Percentiles rank a stretch among this genome's conserved stretches.
Evolutionary conservation across 1,140 invertebrate species (phyloP).

Genomic region (Drosophila neocordata): DNA sequence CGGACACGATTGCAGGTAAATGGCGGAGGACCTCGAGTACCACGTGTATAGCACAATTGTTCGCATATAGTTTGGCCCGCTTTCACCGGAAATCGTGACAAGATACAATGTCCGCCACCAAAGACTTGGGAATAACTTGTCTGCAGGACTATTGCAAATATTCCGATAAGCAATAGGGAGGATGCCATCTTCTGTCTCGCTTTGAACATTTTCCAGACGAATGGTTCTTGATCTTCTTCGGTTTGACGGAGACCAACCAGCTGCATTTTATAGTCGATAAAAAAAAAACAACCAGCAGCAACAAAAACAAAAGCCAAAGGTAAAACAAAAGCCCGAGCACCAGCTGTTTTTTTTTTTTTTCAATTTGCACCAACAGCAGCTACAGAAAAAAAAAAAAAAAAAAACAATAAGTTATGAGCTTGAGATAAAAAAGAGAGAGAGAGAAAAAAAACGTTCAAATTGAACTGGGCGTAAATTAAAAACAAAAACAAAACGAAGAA

Average conservation of each 20-base stretch:
- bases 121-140: constrained; percentile 15
- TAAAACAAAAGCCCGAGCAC: constrained; percentile 29
- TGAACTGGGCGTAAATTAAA: constrained; percentile 61
- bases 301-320: constrained; percentile 22
- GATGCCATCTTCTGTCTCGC: not conserved
- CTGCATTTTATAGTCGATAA: constrained; percentile 31
- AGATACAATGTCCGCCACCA: constrained; percentile 21
- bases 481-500: constrained; percentile 23
- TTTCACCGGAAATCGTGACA: not conserved
- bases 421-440: constrained; percentile 49
- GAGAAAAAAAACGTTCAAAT: constrained; percentile 64
- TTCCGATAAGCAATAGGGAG: not conserved
- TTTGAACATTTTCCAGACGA: not conserved
- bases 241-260: not conserved
- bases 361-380: constrained; percentile 33
- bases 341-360: constrained; percentile 33
- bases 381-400: constrained; percentile 8
- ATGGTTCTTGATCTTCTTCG: not conserved
- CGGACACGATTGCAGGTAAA: constrained; percentile 12
- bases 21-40: constrained; percentile 22
- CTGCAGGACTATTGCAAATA: not conserved
- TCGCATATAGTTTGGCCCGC: constrained; percentile 24
- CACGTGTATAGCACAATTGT: constrained; percentile 23
- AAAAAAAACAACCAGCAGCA: not conserved
- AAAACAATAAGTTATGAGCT: constrained; percentile 65